Conservation (phyloP, 2,113 vertebrate genomes). For the Cranoglanis bouderius region DNA sequence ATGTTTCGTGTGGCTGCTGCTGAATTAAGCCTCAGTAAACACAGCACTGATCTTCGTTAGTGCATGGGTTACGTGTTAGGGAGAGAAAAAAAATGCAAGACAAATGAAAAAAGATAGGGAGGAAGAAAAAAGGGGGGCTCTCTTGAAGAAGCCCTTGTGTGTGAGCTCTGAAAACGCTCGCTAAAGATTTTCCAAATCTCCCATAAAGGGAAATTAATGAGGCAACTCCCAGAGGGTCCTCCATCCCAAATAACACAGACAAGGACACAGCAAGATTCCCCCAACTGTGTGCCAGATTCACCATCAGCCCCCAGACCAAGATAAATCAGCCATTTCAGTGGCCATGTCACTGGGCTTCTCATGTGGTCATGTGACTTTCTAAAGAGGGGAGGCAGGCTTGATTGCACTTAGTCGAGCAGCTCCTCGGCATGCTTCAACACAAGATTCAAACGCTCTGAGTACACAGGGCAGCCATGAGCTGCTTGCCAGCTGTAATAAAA, state of each 20-base stretch:
- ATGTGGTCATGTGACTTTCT: constrained; percentile 39
- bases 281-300: constrained; percentile 7
- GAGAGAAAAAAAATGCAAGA: background rate
- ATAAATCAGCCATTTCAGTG: constrained; percentile 45
- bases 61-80: background rate
- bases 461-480: constrained; percentile 37
- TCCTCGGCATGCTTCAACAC: background rate
- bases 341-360: background rate
- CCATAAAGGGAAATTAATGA: constrained; percentile 66
- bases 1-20: constrained; percentile 34
- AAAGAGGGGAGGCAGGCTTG: background rate
- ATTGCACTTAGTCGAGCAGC: background rate
- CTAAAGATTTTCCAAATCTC: constrained; percentile 63
- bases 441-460: constrained; percentile 28
- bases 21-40: constrained; percentile 32
- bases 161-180: constrained; percentile 39
- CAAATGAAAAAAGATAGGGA: background rate
- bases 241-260: constrained; percentile 58
- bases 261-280: constrained; percentile 40
- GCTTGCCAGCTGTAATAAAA: constrained; percentile 59
- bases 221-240: constrained; percentile 59
- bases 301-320: constrained; percentile 41
- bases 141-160: constrained; percentile 35
- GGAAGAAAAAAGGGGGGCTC: constrained; percentile 10
- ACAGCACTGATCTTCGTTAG: constrained; percentile 42